These are phyloP conservation scores for Tragelaphus buxtoni DNA, from an alignment of 2,113 vertebrate species.

Conservation along the genomic window DNA sequence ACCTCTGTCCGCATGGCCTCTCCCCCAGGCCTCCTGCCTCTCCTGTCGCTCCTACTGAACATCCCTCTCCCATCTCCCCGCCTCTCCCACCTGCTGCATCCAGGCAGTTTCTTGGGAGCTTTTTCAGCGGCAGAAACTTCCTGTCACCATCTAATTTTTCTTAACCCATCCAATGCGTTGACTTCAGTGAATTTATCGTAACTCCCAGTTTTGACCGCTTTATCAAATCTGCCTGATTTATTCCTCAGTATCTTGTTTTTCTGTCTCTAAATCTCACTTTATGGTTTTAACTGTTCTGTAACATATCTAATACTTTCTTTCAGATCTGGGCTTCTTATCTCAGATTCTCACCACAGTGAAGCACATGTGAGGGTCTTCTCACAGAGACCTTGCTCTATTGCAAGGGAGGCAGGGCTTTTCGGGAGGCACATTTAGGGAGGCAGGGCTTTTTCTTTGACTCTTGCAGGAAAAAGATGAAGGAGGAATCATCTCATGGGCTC, in stretches of 20 bases:
- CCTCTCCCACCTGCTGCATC: not conserved
- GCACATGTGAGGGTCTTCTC: accelerated
- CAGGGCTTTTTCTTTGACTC: not conserved
- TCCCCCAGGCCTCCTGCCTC: no score
- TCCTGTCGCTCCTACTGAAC: not conserved
- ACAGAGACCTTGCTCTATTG: accelerated
- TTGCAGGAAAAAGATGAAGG: not conserved
- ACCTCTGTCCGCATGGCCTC: not conserved
- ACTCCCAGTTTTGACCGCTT: not conserved
- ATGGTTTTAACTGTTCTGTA: not conserved
- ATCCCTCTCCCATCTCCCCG: accelerated
- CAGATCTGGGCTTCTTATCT: not conserved
- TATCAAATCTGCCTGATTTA: not conserved
- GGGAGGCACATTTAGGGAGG: no score
- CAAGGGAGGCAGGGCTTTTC: not conserved
- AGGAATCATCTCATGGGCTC: not conserved
- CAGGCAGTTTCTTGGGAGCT: accelerated
- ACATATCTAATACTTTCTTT: no score
- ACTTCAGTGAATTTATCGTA: not conserved
- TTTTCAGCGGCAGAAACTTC: not conserved
- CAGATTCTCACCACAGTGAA: not conserved
- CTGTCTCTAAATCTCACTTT: not conserved
- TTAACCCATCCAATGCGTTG: not conserved
- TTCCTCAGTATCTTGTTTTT: not conserved
- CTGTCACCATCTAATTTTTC: not conserved